phyloP scores from a whole-genome alignment of 2,113 vertebrate genomes.

The Colius striatus region DNA sequence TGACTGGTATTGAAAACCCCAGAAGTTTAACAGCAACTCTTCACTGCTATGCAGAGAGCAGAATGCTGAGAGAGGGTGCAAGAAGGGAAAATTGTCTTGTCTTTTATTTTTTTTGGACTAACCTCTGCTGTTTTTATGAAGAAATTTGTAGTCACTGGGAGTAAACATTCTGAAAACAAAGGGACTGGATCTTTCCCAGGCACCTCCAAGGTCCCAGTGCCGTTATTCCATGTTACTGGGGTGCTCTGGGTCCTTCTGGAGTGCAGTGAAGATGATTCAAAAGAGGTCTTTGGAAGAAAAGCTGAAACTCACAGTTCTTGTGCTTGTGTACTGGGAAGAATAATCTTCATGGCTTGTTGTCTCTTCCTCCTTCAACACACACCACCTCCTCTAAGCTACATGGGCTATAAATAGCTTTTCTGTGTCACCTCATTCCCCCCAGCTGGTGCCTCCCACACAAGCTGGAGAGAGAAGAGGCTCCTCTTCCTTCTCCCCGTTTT shows the following conservation, averaged over 20 bases:
- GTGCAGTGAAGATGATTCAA: rapidly evolving
- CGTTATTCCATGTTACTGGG: neutral
- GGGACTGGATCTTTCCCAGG: neutral
- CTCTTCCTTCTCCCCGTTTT: neutral
- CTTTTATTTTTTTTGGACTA: neutral
- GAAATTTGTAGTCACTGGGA: neutral
- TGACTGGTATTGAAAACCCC: neutral
- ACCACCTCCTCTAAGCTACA: neutral
- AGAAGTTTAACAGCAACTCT: neutral
- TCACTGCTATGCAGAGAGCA: neutral
- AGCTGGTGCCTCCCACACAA: neutral
- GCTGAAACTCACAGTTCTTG: neutral
- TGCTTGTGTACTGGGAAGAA: neutral
- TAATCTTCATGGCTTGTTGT: neutral
- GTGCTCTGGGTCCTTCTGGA: neutral
- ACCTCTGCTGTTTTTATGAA: neutral
- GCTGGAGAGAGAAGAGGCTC: neutral
- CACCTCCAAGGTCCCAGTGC: no score
- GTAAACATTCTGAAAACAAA: neutral
- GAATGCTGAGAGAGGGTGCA: neutral
- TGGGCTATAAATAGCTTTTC: neutral
- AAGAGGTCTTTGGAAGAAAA: neutral
- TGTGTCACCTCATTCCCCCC: neutral
- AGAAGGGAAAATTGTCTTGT: neutral
- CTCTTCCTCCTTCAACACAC: neutral